Base-by-base conservation (phyloP, 2,888 invertebrate genomes). In the Nesidiocoris tenuis region DNA sequence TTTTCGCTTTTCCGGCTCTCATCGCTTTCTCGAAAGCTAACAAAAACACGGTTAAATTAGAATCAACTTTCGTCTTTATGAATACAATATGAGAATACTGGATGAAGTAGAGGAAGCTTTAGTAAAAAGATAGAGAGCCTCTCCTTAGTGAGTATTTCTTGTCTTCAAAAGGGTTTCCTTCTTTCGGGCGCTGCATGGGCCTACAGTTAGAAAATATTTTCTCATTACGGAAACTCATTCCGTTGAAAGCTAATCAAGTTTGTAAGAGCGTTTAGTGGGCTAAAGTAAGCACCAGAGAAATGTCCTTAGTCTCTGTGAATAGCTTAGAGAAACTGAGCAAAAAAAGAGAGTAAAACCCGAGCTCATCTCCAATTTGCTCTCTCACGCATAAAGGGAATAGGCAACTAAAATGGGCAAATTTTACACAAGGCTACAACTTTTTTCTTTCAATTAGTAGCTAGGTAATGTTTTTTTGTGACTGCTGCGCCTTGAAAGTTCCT, bases 41-140 rank as follows among this genome's bases (percentile, higher is more conserved):
- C 72, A 72, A 72, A 70, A 72, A 72, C 72, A 63, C 61, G 61
- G 55, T 72, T 54, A 72, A 72, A 72, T 63, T 61, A 61, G 72
- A 72, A 72, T 72, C 72, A 72, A 72, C 72, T 70, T 70, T 63
- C 63, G 23, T 54, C 72, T 72, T 72, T 72, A 61, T 72, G 72
- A 72, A 72, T 72, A 72, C 72, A 72, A 72, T 72, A 72, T 72
- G 72, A 72, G 72, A 63, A 72, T 61, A 54, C 17, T 18, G 72
- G 7, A n/a, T 12, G 17, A 67, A n/a, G 54, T 19, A 68, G 1
- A 56, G 24, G 16, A 23, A 2, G 59, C 59, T 59, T 59, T 59
- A 16, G 19, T 19, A 17, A 59, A 23, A 54, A 55, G 55, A 18
- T 22, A 25, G 39, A 3, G 3, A 57, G 59, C 25, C 25, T 54